phyloP scores from a whole-genome alignment of 2,888 invertebrate genomes.

The Copidosoma aretas region DNA sequence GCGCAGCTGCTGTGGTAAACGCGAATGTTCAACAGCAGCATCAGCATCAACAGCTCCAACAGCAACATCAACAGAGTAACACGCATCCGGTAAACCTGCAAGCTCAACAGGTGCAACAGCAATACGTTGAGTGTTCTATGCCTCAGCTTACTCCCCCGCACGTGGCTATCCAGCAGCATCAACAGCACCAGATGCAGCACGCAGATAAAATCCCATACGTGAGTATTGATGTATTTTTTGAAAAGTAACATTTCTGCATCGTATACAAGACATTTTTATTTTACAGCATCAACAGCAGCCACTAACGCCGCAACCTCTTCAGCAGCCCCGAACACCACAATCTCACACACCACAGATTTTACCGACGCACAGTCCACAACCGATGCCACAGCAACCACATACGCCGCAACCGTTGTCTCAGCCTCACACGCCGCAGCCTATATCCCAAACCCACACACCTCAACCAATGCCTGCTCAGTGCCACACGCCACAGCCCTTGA shows the following conservation, averaged over 20 bases:
- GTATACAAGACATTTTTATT: background rate
- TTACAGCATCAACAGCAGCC: conserved; percentile 59
- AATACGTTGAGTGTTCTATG: conserved; percentile 75
- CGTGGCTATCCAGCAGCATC: conserved; percentile 55
- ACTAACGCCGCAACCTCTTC: conserved; percentile 58
- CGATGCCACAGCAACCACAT: conserved; percentile 62
- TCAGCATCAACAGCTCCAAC: conserved; percentile 55
- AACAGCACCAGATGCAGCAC: conserved; percentile 55
- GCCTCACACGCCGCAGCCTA: conserved; percentile 57
- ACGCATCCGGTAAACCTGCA: conserved; percentile 52
- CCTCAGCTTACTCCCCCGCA: conserved; percentile 69
- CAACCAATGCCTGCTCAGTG: conserved; percentile 55
- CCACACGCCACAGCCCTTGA: conserved; percentile 56
- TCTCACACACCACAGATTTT: conserved; percentile 58
- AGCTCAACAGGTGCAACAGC: conserved; percentile 58
- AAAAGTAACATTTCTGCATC: background rate
- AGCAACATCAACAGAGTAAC: conserved; percentile 57
- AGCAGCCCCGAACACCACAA: conserved; percentile 62
- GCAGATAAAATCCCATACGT: conserved; percentile 44
- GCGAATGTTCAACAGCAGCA: conserved; percentile 1
- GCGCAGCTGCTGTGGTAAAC: conserved; percentile 46
- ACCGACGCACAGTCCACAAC: conserved; percentile 57
- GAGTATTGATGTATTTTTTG: conserved; percentile 6
- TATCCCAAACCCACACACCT: conserved; percentile 56
- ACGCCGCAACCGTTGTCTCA: conserved; percentile 55